Conservation (phyloP, 1,140 invertebrate genomes). For the Pectinophora gossypiella region DNA sequence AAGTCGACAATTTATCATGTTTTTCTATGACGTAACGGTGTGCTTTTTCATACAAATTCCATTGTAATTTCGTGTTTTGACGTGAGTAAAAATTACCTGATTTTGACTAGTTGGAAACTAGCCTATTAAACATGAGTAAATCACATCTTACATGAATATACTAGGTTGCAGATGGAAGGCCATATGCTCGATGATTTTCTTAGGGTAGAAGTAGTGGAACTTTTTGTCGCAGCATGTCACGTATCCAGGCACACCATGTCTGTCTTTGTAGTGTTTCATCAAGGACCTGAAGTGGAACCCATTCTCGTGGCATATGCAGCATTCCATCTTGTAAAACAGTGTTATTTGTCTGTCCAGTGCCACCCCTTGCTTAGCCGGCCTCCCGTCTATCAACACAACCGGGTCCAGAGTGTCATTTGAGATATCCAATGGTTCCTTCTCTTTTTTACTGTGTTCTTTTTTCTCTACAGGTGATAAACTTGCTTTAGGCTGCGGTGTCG, state of each 20-base stretch:
- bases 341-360: constrained; percentile 62
- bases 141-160: constrained; percentile 61
- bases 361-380: constrained; percentile 53
- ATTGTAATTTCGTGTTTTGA: no score
- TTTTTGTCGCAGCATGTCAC: constrained; percentile 65
- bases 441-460: constrained; percentile 17
- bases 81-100: no score
- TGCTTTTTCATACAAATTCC: no score
- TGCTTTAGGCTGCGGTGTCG: background rate
- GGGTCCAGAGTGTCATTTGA: constrained; percentile 39
- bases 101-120: no score
- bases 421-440: constrained; percentile 14
- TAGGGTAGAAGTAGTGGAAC: constrained; percentile 66
- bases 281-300: constrained; percentile 57
- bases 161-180: constrained; percentile 63
- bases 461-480: constrained; percentile 5
- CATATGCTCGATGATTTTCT: constrained; percentile 70
- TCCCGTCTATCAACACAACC: constrained; percentile 54
- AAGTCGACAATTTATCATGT: no score
- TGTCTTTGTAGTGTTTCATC: constrained; percentile 67
- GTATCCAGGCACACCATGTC: constrained; percentile 65
- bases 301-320: constrained; percentile 60
- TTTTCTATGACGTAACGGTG: no score
- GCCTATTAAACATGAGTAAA: no score
- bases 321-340: constrained; percentile 69